phyloP scores from a whole-genome alignment of 2,888 invertebrate genomes.

The Troides oblongomaculatus region DNA sequence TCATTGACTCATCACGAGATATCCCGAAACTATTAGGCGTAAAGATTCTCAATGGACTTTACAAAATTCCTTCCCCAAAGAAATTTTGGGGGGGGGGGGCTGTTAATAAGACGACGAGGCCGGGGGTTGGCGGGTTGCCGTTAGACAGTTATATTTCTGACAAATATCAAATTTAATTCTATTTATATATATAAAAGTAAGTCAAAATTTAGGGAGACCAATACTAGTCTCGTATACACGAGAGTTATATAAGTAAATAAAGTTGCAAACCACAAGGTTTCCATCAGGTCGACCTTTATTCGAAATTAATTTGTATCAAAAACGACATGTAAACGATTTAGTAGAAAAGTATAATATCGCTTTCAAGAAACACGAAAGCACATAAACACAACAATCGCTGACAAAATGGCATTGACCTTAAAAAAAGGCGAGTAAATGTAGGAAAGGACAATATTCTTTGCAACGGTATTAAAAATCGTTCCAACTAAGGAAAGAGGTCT shows the following conservation, averaged over 20 bases:
- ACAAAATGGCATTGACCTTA: slow-evolving; percentile 14
- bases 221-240: too few species aligned
- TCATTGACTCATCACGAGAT: too few species aligned
- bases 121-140: too few species aligned
- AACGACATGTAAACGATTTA: not conserved
- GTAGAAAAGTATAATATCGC: not conserved
- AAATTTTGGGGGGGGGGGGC: too few species aligned
- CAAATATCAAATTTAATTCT: too few species aligned
- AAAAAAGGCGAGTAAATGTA: not conserved
- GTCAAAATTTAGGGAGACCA: too few species aligned
- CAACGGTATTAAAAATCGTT: slow-evolving; percentile 1
- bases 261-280: not conserved
- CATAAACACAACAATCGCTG: not conserved
- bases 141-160: too few species aligned
- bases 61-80: too few species aligned
- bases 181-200: too few species aligned
- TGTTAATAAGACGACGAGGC: too few species aligned
- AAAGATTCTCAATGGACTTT: too few species aligned
- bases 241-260: not conserved
- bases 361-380: not conserved
- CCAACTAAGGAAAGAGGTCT: slow-evolving; percentile 15
- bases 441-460: slow-evolving; percentile 7
- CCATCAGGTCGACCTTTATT: not conserved
- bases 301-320: not conserved
- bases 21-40: too few species aligned